Conservation (phyloP, 2,888 invertebrate genomes). For the Hypolimnas misippus region DNA sequence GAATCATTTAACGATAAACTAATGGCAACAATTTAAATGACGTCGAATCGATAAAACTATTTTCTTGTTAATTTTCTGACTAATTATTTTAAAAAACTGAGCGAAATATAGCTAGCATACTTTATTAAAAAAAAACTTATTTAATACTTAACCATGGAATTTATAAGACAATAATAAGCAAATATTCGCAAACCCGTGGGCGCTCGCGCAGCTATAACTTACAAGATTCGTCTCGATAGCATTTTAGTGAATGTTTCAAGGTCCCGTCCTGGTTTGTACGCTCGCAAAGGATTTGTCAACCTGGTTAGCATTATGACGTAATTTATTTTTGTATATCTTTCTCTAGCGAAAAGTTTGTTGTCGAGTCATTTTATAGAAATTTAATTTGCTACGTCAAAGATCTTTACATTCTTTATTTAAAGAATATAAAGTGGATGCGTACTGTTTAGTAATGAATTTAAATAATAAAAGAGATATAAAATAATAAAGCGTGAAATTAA, state of each 20-base stretch:
- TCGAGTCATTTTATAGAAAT: slow-evolving; percentile 14
- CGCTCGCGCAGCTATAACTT: slow-evolving; percentile 64
- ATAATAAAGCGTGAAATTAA: slow-evolving; percentile 19
- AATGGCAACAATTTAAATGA: neutral
- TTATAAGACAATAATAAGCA: slow-evolving; percentile 47
- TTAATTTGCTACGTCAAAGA: neutral
- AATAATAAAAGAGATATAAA: neutral
- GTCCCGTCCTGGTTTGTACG: slow-evolving; percentile 76
- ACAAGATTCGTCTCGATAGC: slow-evolving; percentile 78
- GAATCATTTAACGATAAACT: too few relatives aligned
- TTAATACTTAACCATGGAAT: too few relatives aligned
- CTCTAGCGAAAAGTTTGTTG: slow-evolving; percentile 37
- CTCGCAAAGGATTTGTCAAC: slow-evolving; percentile 79
- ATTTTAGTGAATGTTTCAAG: slow-evolving; percentile 81
- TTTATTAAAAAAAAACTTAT: too few relatives aligned
- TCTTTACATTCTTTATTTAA: neutral
- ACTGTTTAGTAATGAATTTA: neutral
- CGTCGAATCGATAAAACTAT: neutral
- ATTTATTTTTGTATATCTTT: slow-evolving; percentile 56
- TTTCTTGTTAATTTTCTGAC: neutral
- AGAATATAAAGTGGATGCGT: neutral
- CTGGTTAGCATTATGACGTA: slow-evolving; percentile 74
- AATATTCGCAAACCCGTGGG: slow-evolving; percentile 65
- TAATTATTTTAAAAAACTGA: too few relatives aligned
- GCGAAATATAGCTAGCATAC: too few relatives aligned